Base-by-base conservation (phyloP, 2,888 invertebrate species). In the Trachelus troglodyta region DNA sequence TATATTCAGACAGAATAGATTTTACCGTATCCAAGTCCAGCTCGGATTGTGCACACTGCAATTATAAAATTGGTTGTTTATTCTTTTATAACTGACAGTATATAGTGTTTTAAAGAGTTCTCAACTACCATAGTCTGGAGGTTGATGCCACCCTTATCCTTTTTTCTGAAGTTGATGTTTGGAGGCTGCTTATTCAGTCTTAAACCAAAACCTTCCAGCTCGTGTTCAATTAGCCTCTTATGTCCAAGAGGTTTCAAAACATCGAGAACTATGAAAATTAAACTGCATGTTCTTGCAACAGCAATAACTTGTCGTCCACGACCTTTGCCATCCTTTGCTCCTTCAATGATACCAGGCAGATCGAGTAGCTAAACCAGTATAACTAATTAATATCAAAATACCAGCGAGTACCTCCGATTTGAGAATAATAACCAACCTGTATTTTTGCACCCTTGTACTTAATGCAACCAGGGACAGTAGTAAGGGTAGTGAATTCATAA, bases 241-340 rank as follows among this genome's bases (percentile, higher is more conserved):
- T 99, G 99, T 80, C 97, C 97, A 80, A 99, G 92, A 0, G 99
- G 99, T 91, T 99, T 99, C 37, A 99, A 93, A 0, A 99, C 99
- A 90, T 99, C 99, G 77, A 99, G 93, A 0, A 99, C 98, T 90
- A 99, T 98, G 92, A 99, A 99, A 86, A 99, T 98, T 68, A 99
- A 94, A 90, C 98, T 98, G 92, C 99, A 99, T 0, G 99, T 99
- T 77, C 99, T 94, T 0, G 99, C 99, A 0, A 99, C 99, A 1
- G 99, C 99, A 87, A 99, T 99, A 4, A 99, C 99, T 92, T 99
- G 99, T 81, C 99, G 94, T 93, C 99, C 99, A 92, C 99, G 93
- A 93, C 99, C 99, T 92, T 99, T 99, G 82, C 99, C 99, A 91
- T 99, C 99, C 90, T 99, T 99, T 0, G 99, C 99, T 82, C 99